Evolutionary conservation across 2,888 invertebrate genomes (phyloP), one percentile per base, ranked within the genome.

Genomic region (Poecilobothrus nobilitatus): DNA sequence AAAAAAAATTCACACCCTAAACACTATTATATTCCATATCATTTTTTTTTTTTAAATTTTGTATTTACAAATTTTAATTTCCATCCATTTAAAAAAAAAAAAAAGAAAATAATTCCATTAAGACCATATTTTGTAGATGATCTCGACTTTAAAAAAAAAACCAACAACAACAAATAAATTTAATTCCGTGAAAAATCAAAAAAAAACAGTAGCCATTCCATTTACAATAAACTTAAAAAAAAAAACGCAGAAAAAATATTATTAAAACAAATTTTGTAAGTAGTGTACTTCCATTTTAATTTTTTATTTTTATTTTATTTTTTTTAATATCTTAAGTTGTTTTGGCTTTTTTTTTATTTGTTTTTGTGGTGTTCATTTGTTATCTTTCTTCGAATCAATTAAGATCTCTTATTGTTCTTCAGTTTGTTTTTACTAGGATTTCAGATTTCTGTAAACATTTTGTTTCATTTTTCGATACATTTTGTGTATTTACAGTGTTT

Each of bases 371-470:
- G 12, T 41, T 15, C 9, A 12, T 53, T 53, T 53, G 53, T 53
- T 53, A 53, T 53, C 53, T 53, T 53, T 53, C 53, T 53, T 53
- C n/a, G 53, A 53, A 53, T 53, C 53, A 53, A 53, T 53, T 53
- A 53, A 53, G 53, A 53, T 53, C 53, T 53, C 53, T 53, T 37
- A 10, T 53, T 53, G 53, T 53, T 53, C n/a, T 18, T 18, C 15
- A 6, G 9, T 53, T 53, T 53, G 53, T n/a, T 53, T 53, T 53
- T 18, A 18, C 15, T 53, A 12, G 53, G 53, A 12, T 53, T n/a
- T 44, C 2, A 15, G n/a, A 44, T 53, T 18, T 53, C 53, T 53
- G 53, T 53, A 12, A 18, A 53, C 12, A 53, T 53, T 53, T 53
- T 53, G 53, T 53, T 53, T 53, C 2, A 53, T 18, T 12, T 27